Conservation (phyloP, 2,888 invertebrate species). For the Drosophila basisetae region DNA sequence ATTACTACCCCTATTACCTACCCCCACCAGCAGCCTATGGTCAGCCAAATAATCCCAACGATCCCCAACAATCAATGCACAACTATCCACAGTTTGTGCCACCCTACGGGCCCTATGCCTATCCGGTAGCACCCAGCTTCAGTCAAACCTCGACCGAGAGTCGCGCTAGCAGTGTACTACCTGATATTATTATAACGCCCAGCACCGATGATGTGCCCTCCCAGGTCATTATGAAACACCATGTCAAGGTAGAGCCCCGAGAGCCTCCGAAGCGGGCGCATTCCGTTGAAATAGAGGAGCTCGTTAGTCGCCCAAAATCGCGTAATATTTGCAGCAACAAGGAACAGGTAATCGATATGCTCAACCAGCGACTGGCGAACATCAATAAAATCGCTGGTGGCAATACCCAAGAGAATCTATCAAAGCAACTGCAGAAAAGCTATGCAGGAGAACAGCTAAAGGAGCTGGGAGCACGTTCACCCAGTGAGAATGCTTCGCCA, state of each 20-base stretch:
- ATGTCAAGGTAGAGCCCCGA: conserved; percentile 72
- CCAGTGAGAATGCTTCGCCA: conserved; percentile 77
- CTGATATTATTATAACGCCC: conserved; percentile 84
- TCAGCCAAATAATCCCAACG: conserved; percentile 36
- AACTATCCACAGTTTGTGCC: conserved; percentile 67
- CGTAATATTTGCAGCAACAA: conserved; percentile 59
- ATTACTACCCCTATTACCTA: conserved; percentile 79
- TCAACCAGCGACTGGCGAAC: conserved; percentile 79
- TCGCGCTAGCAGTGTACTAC: conserved; percentile 80
- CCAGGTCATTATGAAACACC: conserved; percentile 74
- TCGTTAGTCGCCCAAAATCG: conserved; percentile 35
- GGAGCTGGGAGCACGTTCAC: conserved; percentile 74
- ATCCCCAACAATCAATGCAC: conserved; percentile 37
- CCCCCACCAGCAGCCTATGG: conserved; percentile 68
- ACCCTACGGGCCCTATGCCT: conserved; percentile 64
- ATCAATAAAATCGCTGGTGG: conserved; percentile 72
- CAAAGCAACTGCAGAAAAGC: conserved; percentile 72
- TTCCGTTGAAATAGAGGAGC: conserved; percentile 75
- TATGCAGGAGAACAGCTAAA: conserved; percentile 77
- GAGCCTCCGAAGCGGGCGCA: conserved; percentile 64
- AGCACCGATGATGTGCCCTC: conserved; percentile 83
- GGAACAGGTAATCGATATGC: conserved; percentile 77
- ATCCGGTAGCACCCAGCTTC: conserved; percentile 74
- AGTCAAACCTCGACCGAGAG: conserved; percentile 73
- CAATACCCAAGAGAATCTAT: conserved; percentile 71